Base-by-base conservation (phyloP, 2,797 vertebrate species). In the Sciaenops ocellatus region DNA sequence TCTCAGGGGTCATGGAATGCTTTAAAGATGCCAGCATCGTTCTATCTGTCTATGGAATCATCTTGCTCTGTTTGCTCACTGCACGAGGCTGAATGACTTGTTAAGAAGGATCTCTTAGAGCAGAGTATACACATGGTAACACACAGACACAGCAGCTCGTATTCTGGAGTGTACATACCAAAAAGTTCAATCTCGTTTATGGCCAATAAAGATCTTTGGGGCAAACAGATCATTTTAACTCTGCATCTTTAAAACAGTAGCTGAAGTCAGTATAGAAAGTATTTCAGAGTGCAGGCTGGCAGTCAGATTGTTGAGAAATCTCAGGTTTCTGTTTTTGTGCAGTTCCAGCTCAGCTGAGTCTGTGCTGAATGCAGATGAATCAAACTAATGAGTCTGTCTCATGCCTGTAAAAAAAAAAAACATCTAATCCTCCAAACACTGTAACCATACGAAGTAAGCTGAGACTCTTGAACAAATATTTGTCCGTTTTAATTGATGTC, bases 401-500 rank as follows among this genome's bases (percentile, higher is more conserved):
- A 26, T 26, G 69, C 20, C 47, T 26, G 20, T 6, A 63, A 56
- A 57, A 62, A 73, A 62, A 50, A 57, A 62, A 73, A 62, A 1
- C 28, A 20, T 16, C 22, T 34, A 50, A 68, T 68, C 30, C 11
- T 15, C 42, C 28, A 79, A 68, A 69, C 77, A 48, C 64, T 68
- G 70, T 69, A 69, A 69, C 78, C 51, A 26, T 0, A n/a, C 50
- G 24, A 9, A 44, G 16, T 79, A 73, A 79, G 62, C 56, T 22
- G 63, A 67, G 61, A 17, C 63, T 67, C 47, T 55, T 6, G 0
- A 47, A 57, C 57, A 79, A 79, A 74, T 73, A 74, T 79, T 63
- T 79, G 34, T 12, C 26, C 64, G 22, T 50, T 79, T 68, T 68
- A 79, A 79, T 62, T 73, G 70, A 30, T 59, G 52, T 44, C 41